Conservation (phyloP, 2,888 invertebrate genomes). For the Crepidodera aurea region DNA sequence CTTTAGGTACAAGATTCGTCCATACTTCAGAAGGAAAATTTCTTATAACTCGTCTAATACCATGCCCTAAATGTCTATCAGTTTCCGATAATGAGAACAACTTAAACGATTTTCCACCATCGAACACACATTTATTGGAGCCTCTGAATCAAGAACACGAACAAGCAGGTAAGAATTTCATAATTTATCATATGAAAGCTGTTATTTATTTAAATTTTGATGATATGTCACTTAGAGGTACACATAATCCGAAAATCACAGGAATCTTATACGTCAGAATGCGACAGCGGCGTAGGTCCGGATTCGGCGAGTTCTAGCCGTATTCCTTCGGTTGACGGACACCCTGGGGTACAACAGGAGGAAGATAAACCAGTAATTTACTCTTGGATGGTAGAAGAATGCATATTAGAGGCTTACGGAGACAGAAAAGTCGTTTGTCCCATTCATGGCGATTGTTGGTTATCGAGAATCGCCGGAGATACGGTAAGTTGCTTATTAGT, state of each 20-base stretch:
- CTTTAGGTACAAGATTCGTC: conserved; percentile 94
- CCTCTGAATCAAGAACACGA: conserved; percentile 36
- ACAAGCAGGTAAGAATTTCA: conserved; percentile 22
- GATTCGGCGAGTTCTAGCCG: conserved; percentile 85
- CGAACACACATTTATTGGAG: conserved; percentile 31
- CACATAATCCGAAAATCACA: conserved; percentile 66
- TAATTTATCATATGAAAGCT: too few species aligned
- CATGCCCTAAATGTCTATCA: conserved; percentile 86
- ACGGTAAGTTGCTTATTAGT: conserved; percentile 71
- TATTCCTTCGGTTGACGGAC: conserved; percentile 83
- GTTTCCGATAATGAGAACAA: conserved; percentile 37
- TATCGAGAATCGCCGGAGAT: conserved; percentile 90
- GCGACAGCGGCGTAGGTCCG: conserved; percentile 87
- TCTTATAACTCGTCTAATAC: conserved; percentile 90
- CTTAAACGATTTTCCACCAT: conserved; percentile 35
- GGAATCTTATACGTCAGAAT: conserved; percentile 82
- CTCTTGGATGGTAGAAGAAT: conserved; percentile 95
- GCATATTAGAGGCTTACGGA: conserved; percentile 87
- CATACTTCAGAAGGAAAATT: conserved; percentile 97
- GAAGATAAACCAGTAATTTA: conserved; percentile 63
- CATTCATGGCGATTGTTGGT: conserved; percentile 76
- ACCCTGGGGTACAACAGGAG: conserved; percentile 64
- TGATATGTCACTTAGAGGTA: background rate
- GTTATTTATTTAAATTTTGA: too few species aligned
- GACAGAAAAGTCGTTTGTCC: conserved; percentile 78